Conservation (phyloP, 2,113 vertebrate species). For the Tyto alba region DNA sequence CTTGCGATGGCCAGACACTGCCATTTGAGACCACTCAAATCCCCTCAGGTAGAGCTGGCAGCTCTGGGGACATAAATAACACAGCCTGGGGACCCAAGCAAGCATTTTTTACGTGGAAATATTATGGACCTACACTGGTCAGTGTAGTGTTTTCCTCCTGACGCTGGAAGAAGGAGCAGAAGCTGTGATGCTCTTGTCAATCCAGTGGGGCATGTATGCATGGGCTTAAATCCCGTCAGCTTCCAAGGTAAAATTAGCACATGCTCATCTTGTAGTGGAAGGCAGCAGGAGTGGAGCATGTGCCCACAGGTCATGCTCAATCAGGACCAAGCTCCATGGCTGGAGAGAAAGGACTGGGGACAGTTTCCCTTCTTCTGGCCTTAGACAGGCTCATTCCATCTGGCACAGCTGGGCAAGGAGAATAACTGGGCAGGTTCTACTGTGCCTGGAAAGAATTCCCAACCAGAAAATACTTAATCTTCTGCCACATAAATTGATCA, state of each 20-base stretch:
- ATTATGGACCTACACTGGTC: background rate
- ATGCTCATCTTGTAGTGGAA: background rate
- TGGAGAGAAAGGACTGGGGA: background rate
- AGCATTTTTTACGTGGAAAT: background rate
- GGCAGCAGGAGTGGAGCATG: fast-evolving
- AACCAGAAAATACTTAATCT: background rate
- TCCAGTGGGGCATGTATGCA: too few relatives aligned
- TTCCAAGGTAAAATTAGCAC: background rate
- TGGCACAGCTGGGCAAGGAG: background rate
- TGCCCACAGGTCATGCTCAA: background rate
- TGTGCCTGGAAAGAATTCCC: background rate
- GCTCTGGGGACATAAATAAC: constrained; percentile 39
- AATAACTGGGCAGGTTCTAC: background rate
- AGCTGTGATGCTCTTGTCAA: fast-evolving
- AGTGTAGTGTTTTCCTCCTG: background rate
- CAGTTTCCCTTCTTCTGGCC: background rate
- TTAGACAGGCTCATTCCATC: background rate
- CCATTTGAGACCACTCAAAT: constrained; percentile 15
- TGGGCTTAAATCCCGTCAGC: background rate
- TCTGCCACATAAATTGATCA: background rate
- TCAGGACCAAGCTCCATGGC: background rate
- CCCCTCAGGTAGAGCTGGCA: background rate
- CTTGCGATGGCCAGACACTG: background rate
- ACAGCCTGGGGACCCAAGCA: background rate
- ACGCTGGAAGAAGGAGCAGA: background rate